Evolutionary conservation across 2,888 invertebrate genomes (phyloP), one percentile per base, ranked within the genome.

Genomic region (Unio pictorum): DNA sequence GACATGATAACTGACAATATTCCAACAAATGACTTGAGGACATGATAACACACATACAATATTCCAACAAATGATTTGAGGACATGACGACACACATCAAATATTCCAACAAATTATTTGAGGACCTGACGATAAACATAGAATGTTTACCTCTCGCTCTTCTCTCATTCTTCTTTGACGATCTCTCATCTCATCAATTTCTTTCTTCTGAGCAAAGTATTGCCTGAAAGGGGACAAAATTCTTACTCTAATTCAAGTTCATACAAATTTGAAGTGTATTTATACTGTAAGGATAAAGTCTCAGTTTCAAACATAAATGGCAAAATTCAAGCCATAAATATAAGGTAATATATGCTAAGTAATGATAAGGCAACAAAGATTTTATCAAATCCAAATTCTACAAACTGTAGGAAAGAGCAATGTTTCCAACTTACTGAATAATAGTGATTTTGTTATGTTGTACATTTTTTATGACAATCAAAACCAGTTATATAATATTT

Each of bases 111-210:
- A 45, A 11, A 45, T 45, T 8, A 45, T 45, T 45, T 45, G 45
- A 34, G 34, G 34, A 11, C 8, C 8, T 45, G 45, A 45, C 11
- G 45, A 45, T 11, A 8, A 11, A 57, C 26, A 62, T 58, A 17
- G 20, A 61, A 28, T 20, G 79, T 84, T 82, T 80, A 88, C 88
- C 77, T 88, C 88, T 78, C 84, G 79, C 67, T 87, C 87, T 57
- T 83, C 86, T 71, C 88, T 80, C 79, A 86, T 83, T 30, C 76
- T 67, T 55, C 83, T 76, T 79, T 87, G 88, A 65, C 75, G 75
- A 26, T 84, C 85, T 61, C 87, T 74, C 68, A 85, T 78, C 20
- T 79, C 85, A 70, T 86, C 85, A 15, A 87, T 79, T 66, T 87
- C 87, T 67, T 82, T 83, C 75, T 88, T 87, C 76, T 83, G 76